A percentile compares a stretch with the other conserved stretches of the same genome.
Conservation (phyloP, 1,140 invertebrate genomes). For the Ceratina australensis region DNA sequence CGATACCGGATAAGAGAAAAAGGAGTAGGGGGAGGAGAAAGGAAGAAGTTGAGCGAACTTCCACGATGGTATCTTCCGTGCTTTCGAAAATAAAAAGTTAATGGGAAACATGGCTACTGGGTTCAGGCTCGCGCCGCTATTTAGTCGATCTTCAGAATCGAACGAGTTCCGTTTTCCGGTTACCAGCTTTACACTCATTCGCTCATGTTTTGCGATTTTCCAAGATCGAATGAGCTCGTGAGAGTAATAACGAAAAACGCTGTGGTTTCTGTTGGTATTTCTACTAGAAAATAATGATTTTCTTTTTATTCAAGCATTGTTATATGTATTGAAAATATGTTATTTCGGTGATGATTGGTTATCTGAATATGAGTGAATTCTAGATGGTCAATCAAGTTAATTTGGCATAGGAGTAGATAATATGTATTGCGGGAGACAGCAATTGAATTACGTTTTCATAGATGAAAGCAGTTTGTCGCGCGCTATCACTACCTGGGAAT, state of each 20-base stretch:
- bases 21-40: slow-evolving; percentile 2
- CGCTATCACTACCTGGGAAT: background rate
- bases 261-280: no score
- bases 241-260: no score
- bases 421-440: background rate
- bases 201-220: slow-evolving; percentile 51
- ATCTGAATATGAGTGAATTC: no score
- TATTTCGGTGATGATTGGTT: no score
- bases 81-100: slow-evolving; percentile 78
- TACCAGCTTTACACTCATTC: no score
- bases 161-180: slow-evolving; percentile 60
- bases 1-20: background rate
- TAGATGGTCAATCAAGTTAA: no score
- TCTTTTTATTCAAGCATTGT: no score
- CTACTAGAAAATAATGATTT: no score
- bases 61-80: slow-evolving; percentile 69
- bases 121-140: slow-evolving; percentile 59
- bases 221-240: slow-evolving; percentile 24
- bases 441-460: background rate
- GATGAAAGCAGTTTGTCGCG: background rate
- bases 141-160: slow-evolving; percentile 62
- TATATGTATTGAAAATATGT: no score
- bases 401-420: no score
- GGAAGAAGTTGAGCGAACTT: slow-evolving; percentile 60
- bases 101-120: slow-evolving; percentile 69